Percentiles rank a stretch among this genome's conserved stretches.
Evolutionary conservation across 2,797 vertebrate species (phyloP).

Genomic region (Arnoldichthys spilopterus): DNA sequence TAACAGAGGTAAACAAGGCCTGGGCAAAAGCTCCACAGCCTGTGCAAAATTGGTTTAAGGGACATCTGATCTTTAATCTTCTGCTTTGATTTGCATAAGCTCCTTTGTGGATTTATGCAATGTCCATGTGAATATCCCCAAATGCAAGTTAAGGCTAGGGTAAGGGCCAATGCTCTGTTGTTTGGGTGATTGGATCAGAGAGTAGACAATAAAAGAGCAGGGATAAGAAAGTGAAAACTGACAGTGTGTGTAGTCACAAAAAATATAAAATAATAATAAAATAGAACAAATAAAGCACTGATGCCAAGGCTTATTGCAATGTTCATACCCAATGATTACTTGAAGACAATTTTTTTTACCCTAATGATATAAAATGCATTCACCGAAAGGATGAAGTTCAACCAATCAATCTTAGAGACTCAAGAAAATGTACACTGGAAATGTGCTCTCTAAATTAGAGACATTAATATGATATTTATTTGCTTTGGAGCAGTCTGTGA

Average conservation of each 20-base stretch:
- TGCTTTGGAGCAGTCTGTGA: too few relatives aligned
- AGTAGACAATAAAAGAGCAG: slow-evolving; percentile 10
- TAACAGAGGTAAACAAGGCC: slow-evolving; percentile 28
- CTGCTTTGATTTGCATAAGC: slow-evolving; percentile 45
- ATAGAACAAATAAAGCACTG: slow-evolving; percentile 27
- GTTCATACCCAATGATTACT: slow-evolving; percentile 32
- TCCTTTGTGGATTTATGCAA: slow-evolving; percentile 37
- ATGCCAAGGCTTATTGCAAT: slow-evolving; percentile 12
- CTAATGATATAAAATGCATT: background rate
- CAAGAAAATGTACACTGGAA: too few relatives aligned
- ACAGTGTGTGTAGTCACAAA: slow-evolving; percentile 26
- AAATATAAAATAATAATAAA: slow-evolving; percentile 19
- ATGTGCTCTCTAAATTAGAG: too few relatives aligned
- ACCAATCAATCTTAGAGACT: too few relatives aligned
- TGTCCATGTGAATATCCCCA: slow-evolving; percentile 9
- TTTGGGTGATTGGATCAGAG: background rate
- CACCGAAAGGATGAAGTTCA: too few relatives aligned
- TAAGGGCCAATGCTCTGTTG: slow-evolving; percentile 2
- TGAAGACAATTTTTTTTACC: slow-evolving; percentile 21
- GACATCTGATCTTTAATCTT: slow-evolving; percentile 42
- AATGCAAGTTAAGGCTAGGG: background rate
- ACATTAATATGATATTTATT: too few relatives aligned
- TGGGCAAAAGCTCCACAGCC: background rate
- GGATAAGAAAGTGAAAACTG: slow-evolving; percentile 25
- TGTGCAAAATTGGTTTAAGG: slow-evolving; percentile 38